Percentiles rank a stretch among this genome's conserved stretches.
phyloP scores from a whole-genome alignment of 2,797 vertebrate species.

The Buceros bicornis region DNA sequence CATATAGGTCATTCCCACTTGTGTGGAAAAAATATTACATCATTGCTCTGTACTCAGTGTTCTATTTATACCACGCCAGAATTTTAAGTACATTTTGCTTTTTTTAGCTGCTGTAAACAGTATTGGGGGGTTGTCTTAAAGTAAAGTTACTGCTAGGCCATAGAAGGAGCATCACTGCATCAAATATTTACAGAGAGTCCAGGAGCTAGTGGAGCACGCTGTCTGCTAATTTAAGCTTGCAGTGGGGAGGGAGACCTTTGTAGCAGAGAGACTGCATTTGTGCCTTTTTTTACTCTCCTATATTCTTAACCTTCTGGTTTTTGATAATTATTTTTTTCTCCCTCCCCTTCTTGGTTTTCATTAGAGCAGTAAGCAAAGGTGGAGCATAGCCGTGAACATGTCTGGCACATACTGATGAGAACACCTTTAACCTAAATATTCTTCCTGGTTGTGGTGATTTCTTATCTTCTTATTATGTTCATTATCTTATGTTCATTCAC shows the following conservation, averaged over 20 bases:
- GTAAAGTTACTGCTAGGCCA: constrained; percentile 64
- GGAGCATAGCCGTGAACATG: neutral
- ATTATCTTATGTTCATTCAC: neutral
- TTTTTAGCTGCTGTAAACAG: constrained; percentile 77
- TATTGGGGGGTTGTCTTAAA: constrained; percentile 54
- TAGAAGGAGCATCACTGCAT: constrained; percentile 71
- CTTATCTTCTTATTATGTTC: neutral
- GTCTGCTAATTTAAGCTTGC: constrained; percentile 16
- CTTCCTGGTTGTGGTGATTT: neutral
- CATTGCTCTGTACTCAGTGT: constrained; percentile 70
- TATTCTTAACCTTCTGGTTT: neutral
- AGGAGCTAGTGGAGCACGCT: constrained; percentile 18
- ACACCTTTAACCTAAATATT: neutral
- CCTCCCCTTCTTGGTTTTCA: neutral
- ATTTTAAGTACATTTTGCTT: constrained; percentile 74
- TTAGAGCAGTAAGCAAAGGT: neutral
- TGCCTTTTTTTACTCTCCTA: neutral
- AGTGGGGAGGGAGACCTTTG: neutral
- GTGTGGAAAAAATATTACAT: constrained; percentile 80
- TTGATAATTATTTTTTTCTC: neutral
- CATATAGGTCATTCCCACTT: constrained; percentile 74
- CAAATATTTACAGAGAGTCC: constrained; percentile 62
- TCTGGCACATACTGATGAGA: neutral
- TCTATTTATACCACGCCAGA: constrained; percentile 77
- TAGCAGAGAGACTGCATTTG: neutral